Conservation (phyloP, 2,888 invertebrate species). For the Rhamphomyia laevipes region DNA sequence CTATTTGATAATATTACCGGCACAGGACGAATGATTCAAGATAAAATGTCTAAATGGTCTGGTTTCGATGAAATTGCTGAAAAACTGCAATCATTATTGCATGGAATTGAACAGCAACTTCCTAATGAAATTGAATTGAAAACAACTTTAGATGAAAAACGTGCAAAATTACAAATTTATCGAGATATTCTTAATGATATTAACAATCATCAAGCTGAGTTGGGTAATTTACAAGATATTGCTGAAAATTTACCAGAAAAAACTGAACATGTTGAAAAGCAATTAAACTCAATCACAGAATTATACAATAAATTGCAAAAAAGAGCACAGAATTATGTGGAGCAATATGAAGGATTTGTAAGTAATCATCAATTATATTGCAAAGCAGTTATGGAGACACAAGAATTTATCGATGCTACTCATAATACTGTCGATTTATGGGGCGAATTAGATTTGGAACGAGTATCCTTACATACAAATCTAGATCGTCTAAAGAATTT, state of each 20-base stretch:
- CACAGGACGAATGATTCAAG: constrained; percentile 68
- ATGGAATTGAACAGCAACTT: constrained; percentile 59
- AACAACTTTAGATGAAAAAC: constrained; percentile 83
- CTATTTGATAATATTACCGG: constrained; percentile 69
- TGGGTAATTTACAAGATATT: constrained; percentile 68
- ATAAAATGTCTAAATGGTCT: constrained; percentile 75
- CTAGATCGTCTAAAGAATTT: constrained; percentile 73
- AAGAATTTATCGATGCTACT: constrained; percentile 79
- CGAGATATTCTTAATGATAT: constrained; percentile 73
- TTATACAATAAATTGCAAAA: constrained; percentile 61
- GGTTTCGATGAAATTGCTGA: constrained; percentile 81
- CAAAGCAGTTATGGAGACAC: constrained; percentile 73
- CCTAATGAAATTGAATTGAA: constrained; percentile 69
- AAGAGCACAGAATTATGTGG: constrained; percentile 64
- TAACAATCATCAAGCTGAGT: constrained; percentile 70
- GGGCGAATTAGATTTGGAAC: constrained; percentile 73
- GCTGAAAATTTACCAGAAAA: constrained; percentile 69
- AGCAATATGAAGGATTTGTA: constrained; percentile 77
- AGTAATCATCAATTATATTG: constrained; percentile 81
- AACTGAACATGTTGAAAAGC: constrained; percentile 59
- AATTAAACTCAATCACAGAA: constrained; percentile 54
- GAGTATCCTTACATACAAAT: constrained; percentile 75
- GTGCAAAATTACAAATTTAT: constrained; percentile 74
- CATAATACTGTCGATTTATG: constrained; percentile 69
- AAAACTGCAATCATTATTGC: constrained; percentile 67